Base-by-base conservation (phyloP, 2,888 invertebrate species). In the Sphinx pinastri region DNA sequence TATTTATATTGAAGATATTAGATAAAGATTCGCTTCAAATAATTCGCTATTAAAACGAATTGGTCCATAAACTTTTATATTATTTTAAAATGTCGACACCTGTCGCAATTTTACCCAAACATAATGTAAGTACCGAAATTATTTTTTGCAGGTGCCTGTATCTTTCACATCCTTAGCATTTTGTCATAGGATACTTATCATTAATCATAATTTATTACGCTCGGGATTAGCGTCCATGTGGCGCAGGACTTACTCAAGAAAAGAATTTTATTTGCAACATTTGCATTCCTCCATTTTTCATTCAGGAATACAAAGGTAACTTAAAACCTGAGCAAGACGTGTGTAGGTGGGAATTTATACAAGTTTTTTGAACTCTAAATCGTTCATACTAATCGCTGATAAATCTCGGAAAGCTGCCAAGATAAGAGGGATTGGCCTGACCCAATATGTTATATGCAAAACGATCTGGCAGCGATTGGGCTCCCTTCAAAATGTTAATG, bases 271-370 rank as follows among this genome's bases (percentile, higher is more conserved):
- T 63, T 63, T 63, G 63, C 49, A 63, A 19, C 49, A 47, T 12
- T 47, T 19, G 19, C 16, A 47, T 63, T 63, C 13, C 49, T 19
- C 19, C 63, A 49, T 63, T 63, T 63, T 63, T 49, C 63, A 63
- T 49, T 63, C 47, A 63, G 47, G 11, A 19, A 49, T 19, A 63
- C 49, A 63, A 19, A 63, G 25, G 63, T 63, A 19, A 19, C 49
- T 49, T 63, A 68, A 67, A 68, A 68, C 72, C 63, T 47, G 68
- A 68, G 59, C 57, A 69, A 68, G 4, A 72, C 68, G 25, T 57
- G 69, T 68, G 71, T 70, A 68, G 72, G 72, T 68, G 67, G 63
- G 19, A 59, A 60, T 47, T 47, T 60, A 60, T 63, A 12, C 10
- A 63, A 63, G 63, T 63, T 63, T 63, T 60, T 63, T 63, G 63